A percentile compares a stretch with the other conserved stretches of the same genome.
phyloP scores from a whole-genome alignment of 2,113 vertebrate genomes.

The Bubo bubo region DNA sequence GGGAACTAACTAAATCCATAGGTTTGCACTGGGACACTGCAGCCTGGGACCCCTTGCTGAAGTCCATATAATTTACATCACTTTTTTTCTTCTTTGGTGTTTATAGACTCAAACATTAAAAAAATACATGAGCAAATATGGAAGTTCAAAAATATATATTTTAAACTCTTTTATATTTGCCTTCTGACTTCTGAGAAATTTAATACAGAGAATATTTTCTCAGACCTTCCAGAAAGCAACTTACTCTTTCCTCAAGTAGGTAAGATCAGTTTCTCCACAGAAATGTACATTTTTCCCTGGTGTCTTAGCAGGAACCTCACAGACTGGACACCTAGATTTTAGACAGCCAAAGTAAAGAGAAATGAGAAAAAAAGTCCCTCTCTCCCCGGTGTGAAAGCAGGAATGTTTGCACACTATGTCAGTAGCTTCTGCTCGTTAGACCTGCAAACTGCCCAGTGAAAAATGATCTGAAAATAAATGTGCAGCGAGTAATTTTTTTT shows the following conservation, averaged over 20 bases:
- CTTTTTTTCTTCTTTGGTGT: neutral
- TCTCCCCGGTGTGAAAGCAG: neutral
- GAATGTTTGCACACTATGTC: neutral
- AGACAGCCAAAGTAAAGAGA: conserved; percentile 18
- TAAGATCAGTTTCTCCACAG: neutral
- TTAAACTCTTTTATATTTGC: conserved; percentile 23
- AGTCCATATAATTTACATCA: neutral
- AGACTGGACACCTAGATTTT: neutral
- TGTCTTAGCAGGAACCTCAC: neutral
- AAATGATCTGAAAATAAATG: conserved; percentile 62
- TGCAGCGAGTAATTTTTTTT: conserved; percentile 17
- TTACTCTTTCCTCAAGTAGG: neutral
- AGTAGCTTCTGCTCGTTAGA: conserved; percentile 28
- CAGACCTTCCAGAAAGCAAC: neutral
- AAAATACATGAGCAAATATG: neutral
- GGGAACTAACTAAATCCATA: neutral
- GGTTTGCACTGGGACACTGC: neutral
- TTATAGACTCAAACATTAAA: neutral
- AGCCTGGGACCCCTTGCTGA: neutral
- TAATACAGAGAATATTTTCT: neutral
- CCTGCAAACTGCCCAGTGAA: conserved; percentile 46
- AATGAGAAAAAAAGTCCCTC: neutral
- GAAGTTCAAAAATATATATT: neutral
- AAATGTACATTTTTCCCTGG: neutral
- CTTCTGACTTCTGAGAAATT: neutral